phyloP scores from a whole-genome alignment of 2,888 invertebrate genomes.

The Noctua pronuba region DNA sequence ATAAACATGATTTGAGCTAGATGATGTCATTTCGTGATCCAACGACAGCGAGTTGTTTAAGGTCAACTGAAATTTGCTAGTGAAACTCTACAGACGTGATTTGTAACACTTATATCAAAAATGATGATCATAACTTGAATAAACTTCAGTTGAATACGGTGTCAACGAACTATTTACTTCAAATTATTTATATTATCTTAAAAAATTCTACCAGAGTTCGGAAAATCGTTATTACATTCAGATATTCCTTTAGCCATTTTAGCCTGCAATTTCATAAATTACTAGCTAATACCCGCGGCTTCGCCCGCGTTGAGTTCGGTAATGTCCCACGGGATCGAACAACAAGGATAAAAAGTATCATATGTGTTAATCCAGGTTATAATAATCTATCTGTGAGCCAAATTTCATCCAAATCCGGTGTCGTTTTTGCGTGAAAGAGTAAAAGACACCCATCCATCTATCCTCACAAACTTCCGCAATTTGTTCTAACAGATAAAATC shows the following conservation, averaged over 20 bases:
- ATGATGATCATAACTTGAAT: neutral
- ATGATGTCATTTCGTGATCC: neutral
- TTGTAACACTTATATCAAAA: neutral
- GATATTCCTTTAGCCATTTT: neutral
- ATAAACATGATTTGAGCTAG: conserved; percentile 6
- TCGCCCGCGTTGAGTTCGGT: no score
- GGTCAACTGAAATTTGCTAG: no score
- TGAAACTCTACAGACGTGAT: neutral
- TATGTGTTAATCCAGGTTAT: no score
- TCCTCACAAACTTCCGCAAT: no score
- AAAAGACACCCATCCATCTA: no score
- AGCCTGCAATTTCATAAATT: neutral
- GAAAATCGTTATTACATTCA: neutral
- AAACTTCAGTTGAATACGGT: neutral
- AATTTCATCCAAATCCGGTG: no score
- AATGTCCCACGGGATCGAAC: no score
- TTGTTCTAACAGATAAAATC: neutral
- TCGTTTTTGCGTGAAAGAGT: no score
- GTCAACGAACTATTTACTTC: neutral
- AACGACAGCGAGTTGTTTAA: no score
- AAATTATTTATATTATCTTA: neutral
- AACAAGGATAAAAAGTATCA: no score
- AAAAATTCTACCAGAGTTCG: neutral
- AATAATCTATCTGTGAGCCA: no score
- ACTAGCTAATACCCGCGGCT: no score